Conservation (phyloP, 1,140 invertebrate species). For the Heliconius himera region DNA sequence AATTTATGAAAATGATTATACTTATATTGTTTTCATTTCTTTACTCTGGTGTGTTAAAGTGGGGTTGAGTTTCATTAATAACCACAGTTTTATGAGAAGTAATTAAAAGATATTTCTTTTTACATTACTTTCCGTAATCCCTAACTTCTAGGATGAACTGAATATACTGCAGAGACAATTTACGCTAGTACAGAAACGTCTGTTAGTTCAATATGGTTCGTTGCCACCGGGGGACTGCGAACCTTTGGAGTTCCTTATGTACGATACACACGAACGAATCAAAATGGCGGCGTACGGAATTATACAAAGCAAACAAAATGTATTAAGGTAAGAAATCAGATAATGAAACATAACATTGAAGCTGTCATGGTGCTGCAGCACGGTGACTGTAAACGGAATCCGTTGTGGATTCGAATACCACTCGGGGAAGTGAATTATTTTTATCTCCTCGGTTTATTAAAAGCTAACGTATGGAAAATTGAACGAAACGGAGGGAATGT, state of each 20-base stretch:
- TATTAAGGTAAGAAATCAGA: slow-evolving; percentile 49
- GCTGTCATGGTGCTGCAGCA: too few relatives aligned
- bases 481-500: too few relatives aligned
- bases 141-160: slow-evolving; percentile 82
- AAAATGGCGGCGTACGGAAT: slow-evolving; percentile 77
- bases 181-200: slow-evolving; percentile 86
- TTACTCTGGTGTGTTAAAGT: too few relatives aligned
- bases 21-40: too few relatives aligned
- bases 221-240: slow-evolving; percentile 88
- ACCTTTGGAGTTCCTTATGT: slow-evolving; percentile 87
- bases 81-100: not conserved
- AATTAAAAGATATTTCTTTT: not conserved
- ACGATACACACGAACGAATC: slow-evolving; percentile 87
- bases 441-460: too few relatives aligned
- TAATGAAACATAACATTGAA: too few relatives aligned
- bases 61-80: too few relatives aligned
- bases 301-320: slow-evolving; percentile 51
- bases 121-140: not conserved
- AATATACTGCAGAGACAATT: slow-evolving; percentile 86
- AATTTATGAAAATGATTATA: too few relatives aligned
- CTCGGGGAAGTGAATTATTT: too few relatives aligned
- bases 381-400: too few relatives aligned
- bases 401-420: too few relatives aligned
- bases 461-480: too few relatives aligned
- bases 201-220: slow-evolving; percentile 89